These are phyloP conservation scores for Eublepharis macularius DNA, from an alignment of 2,113 vertebrate genomes.

Conservation along the genomic window DNA sequence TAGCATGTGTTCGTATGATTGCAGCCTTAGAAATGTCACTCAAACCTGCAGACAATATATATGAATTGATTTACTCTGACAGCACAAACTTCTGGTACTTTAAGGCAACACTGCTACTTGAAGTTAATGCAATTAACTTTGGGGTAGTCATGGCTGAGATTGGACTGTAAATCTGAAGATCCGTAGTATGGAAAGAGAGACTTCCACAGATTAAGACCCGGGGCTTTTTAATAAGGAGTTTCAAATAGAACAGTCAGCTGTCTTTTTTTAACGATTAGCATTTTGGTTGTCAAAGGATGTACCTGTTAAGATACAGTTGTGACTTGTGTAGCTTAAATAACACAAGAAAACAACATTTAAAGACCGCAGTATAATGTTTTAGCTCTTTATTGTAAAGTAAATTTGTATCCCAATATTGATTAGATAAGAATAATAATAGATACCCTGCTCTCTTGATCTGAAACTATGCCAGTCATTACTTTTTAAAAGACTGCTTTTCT, in stretches of 20 bases:
- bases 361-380: conserved; percentile 28
- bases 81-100: neutral
- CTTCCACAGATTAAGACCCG: conserved; percentile 8
- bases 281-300: neutral
- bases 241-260: neutral
- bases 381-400: conserved; percentile 46
- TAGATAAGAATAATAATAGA: conserved; percentile 60
- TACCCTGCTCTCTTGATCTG: conserved; percentile 46
- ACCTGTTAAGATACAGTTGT: neutral
- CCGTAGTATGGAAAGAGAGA: neutral
- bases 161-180: neutral
- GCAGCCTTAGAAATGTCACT: neutral
- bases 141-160: neutral
- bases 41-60: neutral
- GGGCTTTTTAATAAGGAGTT: neutral
- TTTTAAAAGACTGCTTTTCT: conserved; percentile 52
- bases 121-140: neutral
- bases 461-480: conserved; percentile 45
- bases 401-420: conserved; percentile 45
- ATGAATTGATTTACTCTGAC: neutral
- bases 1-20: neutral
- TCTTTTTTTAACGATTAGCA: neutral
- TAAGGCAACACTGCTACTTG: neutral
- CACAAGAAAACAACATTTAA: conserved; percentile 3
- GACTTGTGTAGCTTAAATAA: conserved; percentile 46